Evolutionary conservation across 2,888 invertebrate species (phyloP), one percentile per base, ranked within the genome.

Genomic region (Drosophila seclusa): DNA sequence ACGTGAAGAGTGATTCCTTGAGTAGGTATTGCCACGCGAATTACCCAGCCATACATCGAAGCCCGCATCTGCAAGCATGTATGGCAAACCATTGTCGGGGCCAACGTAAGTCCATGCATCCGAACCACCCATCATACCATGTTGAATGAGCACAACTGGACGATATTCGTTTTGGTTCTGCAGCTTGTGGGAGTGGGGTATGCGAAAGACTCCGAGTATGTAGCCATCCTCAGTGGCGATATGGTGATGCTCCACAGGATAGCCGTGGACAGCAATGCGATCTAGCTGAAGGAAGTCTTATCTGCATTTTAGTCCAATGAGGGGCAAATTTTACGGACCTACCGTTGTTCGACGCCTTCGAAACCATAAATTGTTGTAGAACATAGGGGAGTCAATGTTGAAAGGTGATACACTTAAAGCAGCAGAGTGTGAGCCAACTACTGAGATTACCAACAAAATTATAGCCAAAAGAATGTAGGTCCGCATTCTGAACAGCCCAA

Each of bases 171-270:
- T 62, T 40, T 78, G 59, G 50, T 90, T 89, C 34, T 83, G 73
- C 13, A 85, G 55, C 42, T 88, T 89, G 32, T 79, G 79, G 1
- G 87, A 89, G 24, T 83, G 84, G 4, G 65, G 92, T 59, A 92
- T 92, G 8, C 92, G 90, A 71, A 91, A 91, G 27, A 87, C 58
- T 1, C 84, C 83, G 3, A 92, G 24, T 4, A 90, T 50, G 48
- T 92, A 92, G 7, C 91, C 91, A 70, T 92, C 92, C 2, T 76
- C 73, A 7, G 92, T 91, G 18, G 67, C 24, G 2, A 91, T 67
- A 2, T 69, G 29, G 50, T 97, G 96, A 0, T 95, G 94, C 92
- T 97, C 97, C 0, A 95, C 94, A 0, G 94, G 94, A 91, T 96
- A 97, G 0, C 91, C 91, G 61, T 92, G 90, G 0, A 7, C 34